Base-by-base conservation (phyloP, 2,888 invertebrate genomes). In the Apamea epomidion region DNA sequence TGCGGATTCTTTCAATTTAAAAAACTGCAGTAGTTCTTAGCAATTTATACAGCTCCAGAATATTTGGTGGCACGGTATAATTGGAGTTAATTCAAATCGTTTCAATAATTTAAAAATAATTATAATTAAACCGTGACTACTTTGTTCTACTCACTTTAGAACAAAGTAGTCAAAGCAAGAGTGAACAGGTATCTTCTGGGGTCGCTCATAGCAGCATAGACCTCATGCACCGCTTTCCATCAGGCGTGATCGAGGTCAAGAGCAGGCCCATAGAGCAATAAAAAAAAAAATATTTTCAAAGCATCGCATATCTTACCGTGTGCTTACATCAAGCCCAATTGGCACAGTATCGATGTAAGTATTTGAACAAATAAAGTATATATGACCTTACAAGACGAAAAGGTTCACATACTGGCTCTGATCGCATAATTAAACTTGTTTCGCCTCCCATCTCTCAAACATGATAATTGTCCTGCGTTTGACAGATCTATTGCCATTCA, bases 401-500 rank as follows among this genome's bases (percentile, higher is more conserved):
- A 70, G 62, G 45, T 83, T 37, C 76, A 70, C 69, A 58, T 64
- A 25, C 45, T 62, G 29, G 45, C 25, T 62, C 68, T 83, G 83
- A 70, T 76, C 29, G 77, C 37, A 42, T 29, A 48, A 58, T 81
- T 82, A 76, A 76, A 81, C 58, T 65, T 76, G 51, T 54, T 29
- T 62, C n/a, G 14, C 21, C 48, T 76, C 64, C 45, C 42, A 65
- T 65, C 81, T 70, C 64, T 76, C 48, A 64, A 69, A 70, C 83
- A 81, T 65, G 70, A 85, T 81, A 87, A 87, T 83, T 82, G 70
- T 73, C 51, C 16, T 25, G n/a, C 58, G 60, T 64, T 18, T 84
- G 88, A 87, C 79, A 64, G 79, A 89, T 88, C 70, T 82, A 89
- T 80, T n/a, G 62, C 69, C 65, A 29, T 74, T 81, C 78, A 65